phyloP scores from a whole-genome alignment of 2,113 vertebrate species.

The Zapornia atra region DNA sequence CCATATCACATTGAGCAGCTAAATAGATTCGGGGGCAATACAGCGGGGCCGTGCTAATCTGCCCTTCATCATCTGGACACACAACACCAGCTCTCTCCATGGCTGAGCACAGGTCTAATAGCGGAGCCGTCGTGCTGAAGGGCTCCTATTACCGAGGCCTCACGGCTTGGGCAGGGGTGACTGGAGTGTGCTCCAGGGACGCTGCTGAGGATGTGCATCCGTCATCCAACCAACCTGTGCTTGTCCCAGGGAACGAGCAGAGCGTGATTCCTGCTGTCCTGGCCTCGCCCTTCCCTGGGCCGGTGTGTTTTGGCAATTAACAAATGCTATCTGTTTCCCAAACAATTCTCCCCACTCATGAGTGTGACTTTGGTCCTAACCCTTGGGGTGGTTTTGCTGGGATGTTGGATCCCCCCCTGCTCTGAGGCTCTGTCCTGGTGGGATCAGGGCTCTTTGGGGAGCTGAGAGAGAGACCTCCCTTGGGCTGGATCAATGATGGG shows the following conservation, averaged over 20 bases:
- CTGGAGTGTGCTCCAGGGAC: background rate
- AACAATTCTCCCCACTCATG: background rate
- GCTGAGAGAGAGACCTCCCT: rapidly evolving
- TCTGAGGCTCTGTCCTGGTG: rapidly evolving
- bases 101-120: background rate
- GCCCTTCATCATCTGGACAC: slow-evolving; percentile 33
- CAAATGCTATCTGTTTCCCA: background rate
- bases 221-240: slow-evolving; percentile 16
- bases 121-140: background rate
- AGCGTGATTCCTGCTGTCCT: background rate
- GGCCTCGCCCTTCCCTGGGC: background rate
- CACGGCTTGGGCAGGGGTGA: background rate
- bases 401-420: background rate
- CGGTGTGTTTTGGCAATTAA: background rate
- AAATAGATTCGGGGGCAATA: slow-evolving; percentile 29
- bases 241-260: background rate
- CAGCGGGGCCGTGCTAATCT: slow-evolving; percentile 32
- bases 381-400: rapidly evolving
- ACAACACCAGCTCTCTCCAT: background rate
- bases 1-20: slow-evolving; percentile 23
- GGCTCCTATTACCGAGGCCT: background rate
- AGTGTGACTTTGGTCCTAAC: background rate
- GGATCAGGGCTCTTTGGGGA: rapidly evolving
- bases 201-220: background rate
- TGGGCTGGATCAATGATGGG: background rate